Conservation (phyloP, 2,888 invertebrate genomes). For the Standfussiana lucernea region DNA sequence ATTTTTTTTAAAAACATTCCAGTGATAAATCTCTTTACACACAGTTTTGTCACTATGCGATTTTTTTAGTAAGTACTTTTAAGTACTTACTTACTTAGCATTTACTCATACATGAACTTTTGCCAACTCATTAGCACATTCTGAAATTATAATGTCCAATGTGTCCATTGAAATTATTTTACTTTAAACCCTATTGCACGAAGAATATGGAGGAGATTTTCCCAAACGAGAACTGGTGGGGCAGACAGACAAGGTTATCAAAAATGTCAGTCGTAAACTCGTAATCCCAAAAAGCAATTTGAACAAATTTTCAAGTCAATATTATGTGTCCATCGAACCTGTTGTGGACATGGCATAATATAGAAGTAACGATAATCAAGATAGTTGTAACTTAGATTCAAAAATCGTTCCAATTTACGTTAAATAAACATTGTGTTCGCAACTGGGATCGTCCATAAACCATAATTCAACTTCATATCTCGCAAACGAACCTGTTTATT, state of each 20-base stretch:
- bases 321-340: not conserved
- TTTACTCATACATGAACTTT: conserved; percentile 14
- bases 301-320: conserved; percentile 7
- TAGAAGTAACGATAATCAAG: too few species aligned
- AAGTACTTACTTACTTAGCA: not conserved
- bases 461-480: not conserved
- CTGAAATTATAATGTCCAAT: conserved; percentile 19
- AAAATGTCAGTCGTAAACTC: conserved; percentile 3
- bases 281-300: conserved; percentile 16
- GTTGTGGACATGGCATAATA: conserved; percentile 12
- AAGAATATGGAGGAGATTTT: not conserved
- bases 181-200: not conserved
- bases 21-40: not conserved
- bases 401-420: not conserved
- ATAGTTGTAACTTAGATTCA: not conserved
- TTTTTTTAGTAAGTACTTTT: not conserved
- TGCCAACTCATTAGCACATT: conserved; percentile 18
- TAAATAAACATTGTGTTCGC: not conserved
- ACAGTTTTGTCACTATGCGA: conserved; percentile 18
- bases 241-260: not conserved
- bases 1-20: too few species aligned
- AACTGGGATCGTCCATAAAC: not conserved
- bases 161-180: not conserved
- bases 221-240: not conserved
- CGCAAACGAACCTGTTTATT: conserved; percentile 20